Evolutionary conservation across 2,888 invertebrate species (phyloP).

Genomic region (Drosophila buzzatii): DNA sequence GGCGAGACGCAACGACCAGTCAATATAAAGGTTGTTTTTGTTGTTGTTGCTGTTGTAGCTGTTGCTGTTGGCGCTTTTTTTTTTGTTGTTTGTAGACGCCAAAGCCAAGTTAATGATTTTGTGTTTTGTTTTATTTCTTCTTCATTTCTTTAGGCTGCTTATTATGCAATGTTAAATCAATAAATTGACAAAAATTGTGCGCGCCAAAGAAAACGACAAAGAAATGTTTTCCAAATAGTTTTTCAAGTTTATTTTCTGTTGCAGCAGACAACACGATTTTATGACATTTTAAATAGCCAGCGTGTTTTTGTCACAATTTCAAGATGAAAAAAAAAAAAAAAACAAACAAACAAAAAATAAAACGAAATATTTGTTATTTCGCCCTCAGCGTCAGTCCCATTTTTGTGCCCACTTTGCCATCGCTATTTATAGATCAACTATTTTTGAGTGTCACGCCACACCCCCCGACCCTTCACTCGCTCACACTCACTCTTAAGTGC

Average conservation of each 20-base stretch:
- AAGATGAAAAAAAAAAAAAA: not conserved
- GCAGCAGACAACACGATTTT: conserved; percentile 32
- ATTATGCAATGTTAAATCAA: conserved; percentile 77
- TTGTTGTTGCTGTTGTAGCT: conserved; percentile 20
- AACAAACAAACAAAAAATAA: not conserved
- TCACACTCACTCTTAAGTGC: conserved; percentile 44
- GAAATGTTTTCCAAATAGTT: conserved; percentile 44
- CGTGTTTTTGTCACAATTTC: conserved; percentile 41
- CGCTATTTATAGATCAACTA: conserved; percentile 60
- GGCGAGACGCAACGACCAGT: conserved; percentile 54
- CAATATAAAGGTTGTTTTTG: conserved; percentile 39
- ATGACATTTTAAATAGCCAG: conserved; percentile 58
- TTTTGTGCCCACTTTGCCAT: not conserved
- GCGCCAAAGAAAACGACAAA: conserved; percentile 19
- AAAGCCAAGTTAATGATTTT: conserved; percentile 74
- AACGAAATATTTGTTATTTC: conserved; percentile 39
- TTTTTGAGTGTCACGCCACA: conserved; percentile 40
- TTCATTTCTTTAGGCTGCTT: conserved; percentile 14
- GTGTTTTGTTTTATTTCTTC: conserved; percentile 26
- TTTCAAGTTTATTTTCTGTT: conserved; percentile 4
- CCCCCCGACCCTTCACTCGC: not conserved
- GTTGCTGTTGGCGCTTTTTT: conserved; percentile 38
- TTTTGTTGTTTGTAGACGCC: conserved; percentile 42
- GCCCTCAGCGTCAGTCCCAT: conserved; percentile 15
- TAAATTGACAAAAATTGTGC: conserved; percentile 59